A percentile compares a stretch with the other conserved stretches of the same genome.
Conservation (phyloP, 2,888 invertebrate genomes). For the Tenodera sinensis region DNA sequence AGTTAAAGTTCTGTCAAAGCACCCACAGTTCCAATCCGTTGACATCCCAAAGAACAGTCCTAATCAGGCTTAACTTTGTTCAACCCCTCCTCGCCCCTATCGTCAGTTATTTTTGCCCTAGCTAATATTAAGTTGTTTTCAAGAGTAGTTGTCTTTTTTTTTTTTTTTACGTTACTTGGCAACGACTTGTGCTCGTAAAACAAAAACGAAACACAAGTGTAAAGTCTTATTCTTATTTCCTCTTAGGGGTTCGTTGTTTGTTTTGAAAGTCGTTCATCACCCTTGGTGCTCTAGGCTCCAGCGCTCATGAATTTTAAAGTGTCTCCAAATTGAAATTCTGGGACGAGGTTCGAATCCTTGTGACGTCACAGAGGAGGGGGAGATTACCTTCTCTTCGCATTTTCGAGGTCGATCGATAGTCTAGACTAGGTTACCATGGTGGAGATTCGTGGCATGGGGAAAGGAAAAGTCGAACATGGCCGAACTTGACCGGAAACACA, state of each 20-base stretch:
- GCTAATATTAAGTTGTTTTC: no score
- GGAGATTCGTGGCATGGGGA: background rate
- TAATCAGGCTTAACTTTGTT: no score
- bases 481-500: slow-evolving; percentile 17
- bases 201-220: background rate
- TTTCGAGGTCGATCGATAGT: slow-evolving; percentile 22
- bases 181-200: background rate
- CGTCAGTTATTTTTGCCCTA: no score
- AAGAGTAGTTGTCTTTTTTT: no score
- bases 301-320: slow-evolving; percentile 5
- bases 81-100: no score
- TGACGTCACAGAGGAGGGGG: background rate
- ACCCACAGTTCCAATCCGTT: no score
- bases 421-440: slow-evolving; percentile 11
- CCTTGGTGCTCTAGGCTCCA: background rate
- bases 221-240: background rate
- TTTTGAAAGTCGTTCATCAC: background rate
- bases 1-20: no score
- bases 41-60: no score
- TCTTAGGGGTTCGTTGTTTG: background rate
- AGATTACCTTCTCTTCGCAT: background rate
- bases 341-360: background rate
- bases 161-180: no score
- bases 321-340: background rate
- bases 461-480: background rate